Conservation (phyloP, 2,797 vertebrate genomes). For the Urophycis tenuis region DNA sequence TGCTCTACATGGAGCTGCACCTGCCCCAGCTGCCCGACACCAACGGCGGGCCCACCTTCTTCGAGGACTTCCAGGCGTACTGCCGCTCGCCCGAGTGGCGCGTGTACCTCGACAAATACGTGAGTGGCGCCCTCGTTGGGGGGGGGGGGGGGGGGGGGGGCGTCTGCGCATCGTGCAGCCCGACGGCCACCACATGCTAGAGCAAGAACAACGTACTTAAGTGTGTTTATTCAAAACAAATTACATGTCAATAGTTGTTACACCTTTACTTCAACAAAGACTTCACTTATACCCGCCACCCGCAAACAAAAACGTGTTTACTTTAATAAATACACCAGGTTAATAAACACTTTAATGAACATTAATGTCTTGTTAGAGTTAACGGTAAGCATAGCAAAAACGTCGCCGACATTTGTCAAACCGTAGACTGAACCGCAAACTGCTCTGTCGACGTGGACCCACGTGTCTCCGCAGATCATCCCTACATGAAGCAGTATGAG, state of each 20-base stretch:
- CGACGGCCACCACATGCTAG: no score
- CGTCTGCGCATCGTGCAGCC: no score
- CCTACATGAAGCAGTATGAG: conserved; percentile 99
- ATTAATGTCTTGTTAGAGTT: neutral
- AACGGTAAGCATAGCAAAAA: neutral
- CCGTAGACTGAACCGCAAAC: neutral
- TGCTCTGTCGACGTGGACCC: neutral
- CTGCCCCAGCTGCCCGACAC: conserved; percentile 88
- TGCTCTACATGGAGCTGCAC: conserved; percentile 95
- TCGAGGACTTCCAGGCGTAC: conserved; percentile 95
- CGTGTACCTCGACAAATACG: conserved; percentile 96
- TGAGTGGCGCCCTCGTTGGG: no score
- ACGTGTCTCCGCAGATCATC: conserved; percentile 76
- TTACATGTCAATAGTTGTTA: no score
- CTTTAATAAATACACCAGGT: no score
- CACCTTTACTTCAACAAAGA: no score
- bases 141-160: no score
- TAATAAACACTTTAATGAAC: no score
- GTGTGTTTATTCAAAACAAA: no score
- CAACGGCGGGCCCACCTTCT: conserved; percentile 93
- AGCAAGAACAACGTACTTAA: no score
- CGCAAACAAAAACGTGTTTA: no score
- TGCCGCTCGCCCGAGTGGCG: conserved; percentile 91
- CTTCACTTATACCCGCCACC: no score
- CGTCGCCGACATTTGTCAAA: neutral